phyloP scores from a whole-genome alignment of 2,888 invertebrate species.

The Tetragnatha montana region DNA sequence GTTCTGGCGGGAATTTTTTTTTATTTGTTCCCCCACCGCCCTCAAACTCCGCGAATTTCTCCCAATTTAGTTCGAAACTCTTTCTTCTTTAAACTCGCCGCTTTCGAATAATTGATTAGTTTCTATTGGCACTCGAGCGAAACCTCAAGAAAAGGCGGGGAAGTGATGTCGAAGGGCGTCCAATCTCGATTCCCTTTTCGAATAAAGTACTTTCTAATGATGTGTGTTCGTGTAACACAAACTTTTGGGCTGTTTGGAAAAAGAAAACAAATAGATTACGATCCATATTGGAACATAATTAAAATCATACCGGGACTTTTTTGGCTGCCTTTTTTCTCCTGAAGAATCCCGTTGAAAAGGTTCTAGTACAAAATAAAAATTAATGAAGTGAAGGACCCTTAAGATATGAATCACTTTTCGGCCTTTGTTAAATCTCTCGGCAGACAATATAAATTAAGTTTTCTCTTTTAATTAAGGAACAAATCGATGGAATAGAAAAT shows the following conservation, averaged over 20 bases:
- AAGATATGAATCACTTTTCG: neutral
- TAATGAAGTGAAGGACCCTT: neutral
- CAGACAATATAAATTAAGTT: neutral
- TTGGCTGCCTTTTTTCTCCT: neutral
- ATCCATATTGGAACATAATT: neutral
- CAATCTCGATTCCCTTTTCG: neutral
- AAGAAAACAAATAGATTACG: neutral
- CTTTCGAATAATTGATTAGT: slow-evolving; percentile 48
- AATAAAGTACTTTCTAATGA: slow-evolving; percentile 1
- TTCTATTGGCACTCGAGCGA: slow-evolving; percentile 9
- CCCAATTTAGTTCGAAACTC: slow-evolving; percentile 30
- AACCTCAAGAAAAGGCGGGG: neutral
- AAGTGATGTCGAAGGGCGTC: neutral
- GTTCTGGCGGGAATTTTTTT: neutral
- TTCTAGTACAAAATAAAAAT: neutral
- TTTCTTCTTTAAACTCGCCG: slow-evolving; percentile 8
- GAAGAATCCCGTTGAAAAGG: neutral
- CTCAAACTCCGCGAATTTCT: neutral
- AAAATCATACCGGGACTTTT: neutral
- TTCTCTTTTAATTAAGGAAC: neutral
- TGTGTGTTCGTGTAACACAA: neutral
- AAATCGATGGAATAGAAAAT: neutral
- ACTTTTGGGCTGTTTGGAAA: neutral
- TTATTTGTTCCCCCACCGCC: neutral
- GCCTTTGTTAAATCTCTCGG: neutral